These are phyloP conservation scores for Sus cebifrons DNA, from an alignment of 2,797 vertebrate genomes.

Conservation along the genomic window DNA sequence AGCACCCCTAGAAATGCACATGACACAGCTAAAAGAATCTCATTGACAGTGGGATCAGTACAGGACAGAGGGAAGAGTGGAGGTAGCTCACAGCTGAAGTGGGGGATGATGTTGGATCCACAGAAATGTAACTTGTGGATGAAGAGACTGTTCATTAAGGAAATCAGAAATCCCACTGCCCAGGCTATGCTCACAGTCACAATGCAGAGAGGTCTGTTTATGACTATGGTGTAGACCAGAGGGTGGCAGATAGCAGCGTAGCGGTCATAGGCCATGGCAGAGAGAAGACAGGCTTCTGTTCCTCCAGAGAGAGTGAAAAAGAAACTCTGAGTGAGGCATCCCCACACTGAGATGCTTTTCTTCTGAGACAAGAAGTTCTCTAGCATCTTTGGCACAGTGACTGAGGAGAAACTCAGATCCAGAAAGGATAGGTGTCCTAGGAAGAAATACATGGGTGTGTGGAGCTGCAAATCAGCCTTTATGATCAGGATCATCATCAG, in stretches of 20 bases:
- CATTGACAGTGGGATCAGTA: not conserved
- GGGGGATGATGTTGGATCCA: conserved; percentile 20
- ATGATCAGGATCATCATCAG: conserved; percentile 7
- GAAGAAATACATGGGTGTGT: conserved; percentile 73
- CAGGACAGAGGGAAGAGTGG: conserved; percentile 56
- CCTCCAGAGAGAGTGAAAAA: conserved; percentile 48
- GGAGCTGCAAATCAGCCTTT: conserved; percentile 13
- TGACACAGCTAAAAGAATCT: conserved; percentile 29
- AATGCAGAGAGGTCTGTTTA: conserved; percentile 47
- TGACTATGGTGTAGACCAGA: conserved; percentile 59
- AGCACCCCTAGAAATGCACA: conserved; percentile 25
- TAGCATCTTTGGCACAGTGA: conserved; percentile 70
- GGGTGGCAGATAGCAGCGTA: conserved; percentile 64
- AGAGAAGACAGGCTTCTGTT: conserved; percentile 60
- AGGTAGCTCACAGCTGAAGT: conserved; percentile 75
- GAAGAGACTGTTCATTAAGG: conserved; percentile 63
- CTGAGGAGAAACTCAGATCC: conserved; percentile 64
- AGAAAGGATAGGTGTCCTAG: conserved; percentile 65
- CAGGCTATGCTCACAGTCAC: not conserved
- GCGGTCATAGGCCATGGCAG: conserved; percentile 66
- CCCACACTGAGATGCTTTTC: conserved; percentile 52
- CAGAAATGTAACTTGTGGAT: conserved; percentile 57
- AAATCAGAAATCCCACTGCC: conserved; percentile 46
- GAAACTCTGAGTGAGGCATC: conserved; percentile 58
- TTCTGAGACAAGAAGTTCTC: conserved; percentile 37